phyloP scores from a whole-genome alignment of 1,140 invertebrate genomes.

The Dendrolimus punctatus region DNA sequence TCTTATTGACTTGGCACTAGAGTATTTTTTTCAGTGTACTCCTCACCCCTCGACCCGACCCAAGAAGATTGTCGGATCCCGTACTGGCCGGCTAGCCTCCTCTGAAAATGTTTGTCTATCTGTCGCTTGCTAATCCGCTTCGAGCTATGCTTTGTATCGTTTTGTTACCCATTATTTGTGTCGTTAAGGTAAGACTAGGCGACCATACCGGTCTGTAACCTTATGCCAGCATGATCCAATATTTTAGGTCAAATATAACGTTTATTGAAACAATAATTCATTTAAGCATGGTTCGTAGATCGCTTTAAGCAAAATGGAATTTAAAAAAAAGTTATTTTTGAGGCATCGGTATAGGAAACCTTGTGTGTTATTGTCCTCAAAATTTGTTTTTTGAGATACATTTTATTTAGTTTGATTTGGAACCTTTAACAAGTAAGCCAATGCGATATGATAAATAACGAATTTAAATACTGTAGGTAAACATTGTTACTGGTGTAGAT shows the following conservation, averaged over 20 bases:
- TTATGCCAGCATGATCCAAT: slow-evolving; percentile 15
- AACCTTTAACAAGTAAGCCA: too few species aligned
- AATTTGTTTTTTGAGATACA: too few species aligned
- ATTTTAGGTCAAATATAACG: neutral
- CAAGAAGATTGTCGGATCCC: slow-evolving; percentile 54
- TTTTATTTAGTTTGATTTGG: too few species aligned
- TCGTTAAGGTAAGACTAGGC: slow-evolving; percentile 20
- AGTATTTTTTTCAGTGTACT: slow-evolving; percentile 72
- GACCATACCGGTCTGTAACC: slow-evolving; percentile 14
- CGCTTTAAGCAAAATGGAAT: too few species aligned
- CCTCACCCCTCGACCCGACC: slow-evolving; percentile 64
- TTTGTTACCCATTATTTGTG: slow-evolving; percentile 12
- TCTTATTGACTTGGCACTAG: slow-evolving; percentile 69
- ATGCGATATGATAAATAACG: too few species aligned
- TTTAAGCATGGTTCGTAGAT: too few species aligned
- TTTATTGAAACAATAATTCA: too few species aligned
- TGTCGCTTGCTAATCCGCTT: slow-evolving; percentile 51
- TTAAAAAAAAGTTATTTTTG: too few species aligned
- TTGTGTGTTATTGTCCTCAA: too few species aligned
- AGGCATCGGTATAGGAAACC: too few species aligned
- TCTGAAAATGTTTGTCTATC: slow-evolving; percentile 46
- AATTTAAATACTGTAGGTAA: too few species aligned
- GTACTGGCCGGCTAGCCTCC: slow-evolving; percentile 65
- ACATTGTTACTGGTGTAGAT: too few species aligned
- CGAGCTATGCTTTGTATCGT: slow-evolving; percentile 47